These are phyloP conservation scores for Melanocharis versteri DNA, from an alignment of 2,113 vertebrate species.

Conservation along the genomic window DNA sequence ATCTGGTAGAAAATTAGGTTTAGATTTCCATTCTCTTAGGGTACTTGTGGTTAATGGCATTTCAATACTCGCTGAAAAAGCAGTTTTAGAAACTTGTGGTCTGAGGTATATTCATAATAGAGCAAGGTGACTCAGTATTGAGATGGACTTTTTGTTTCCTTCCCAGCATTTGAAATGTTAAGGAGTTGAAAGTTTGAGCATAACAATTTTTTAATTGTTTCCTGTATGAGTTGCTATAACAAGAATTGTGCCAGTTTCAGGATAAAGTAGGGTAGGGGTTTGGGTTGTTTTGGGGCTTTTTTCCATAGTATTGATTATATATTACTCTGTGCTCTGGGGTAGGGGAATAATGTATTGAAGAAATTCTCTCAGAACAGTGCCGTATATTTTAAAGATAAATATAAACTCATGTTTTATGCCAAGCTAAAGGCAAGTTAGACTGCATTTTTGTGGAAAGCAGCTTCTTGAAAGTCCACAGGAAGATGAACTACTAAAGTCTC, in stretches of 20 bases:
- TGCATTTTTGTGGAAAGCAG: background rate
- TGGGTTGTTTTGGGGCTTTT: background rate
- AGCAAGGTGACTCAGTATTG: background rate
- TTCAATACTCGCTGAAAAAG: background rate
- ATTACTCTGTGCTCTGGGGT: accelerated
- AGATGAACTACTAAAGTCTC: background rate
- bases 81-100: background rate
- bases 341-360: background rate
- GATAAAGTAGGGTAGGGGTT: background rate
- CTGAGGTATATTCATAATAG: background rate
- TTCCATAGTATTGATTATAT: background rate
- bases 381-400: background rate
- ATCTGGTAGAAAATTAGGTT: background rate
- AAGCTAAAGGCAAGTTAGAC: background rate
- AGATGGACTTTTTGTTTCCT: background rate
- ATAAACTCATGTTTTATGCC: background rate
- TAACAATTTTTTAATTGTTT: background rate
- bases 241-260: background rate
- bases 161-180: background rate
- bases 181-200: background rate
- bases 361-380: background rate
- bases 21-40: constrained; percentile 4
- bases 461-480: background rate
- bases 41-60: background rate
- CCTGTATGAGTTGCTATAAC: background rate